Percentiles rank a stretch among this genome's conserved stretches.
phyloP scores from a whole-genome alignment of 1,140 invertebrate genomes.

The Orchesella cincta region DNA sequence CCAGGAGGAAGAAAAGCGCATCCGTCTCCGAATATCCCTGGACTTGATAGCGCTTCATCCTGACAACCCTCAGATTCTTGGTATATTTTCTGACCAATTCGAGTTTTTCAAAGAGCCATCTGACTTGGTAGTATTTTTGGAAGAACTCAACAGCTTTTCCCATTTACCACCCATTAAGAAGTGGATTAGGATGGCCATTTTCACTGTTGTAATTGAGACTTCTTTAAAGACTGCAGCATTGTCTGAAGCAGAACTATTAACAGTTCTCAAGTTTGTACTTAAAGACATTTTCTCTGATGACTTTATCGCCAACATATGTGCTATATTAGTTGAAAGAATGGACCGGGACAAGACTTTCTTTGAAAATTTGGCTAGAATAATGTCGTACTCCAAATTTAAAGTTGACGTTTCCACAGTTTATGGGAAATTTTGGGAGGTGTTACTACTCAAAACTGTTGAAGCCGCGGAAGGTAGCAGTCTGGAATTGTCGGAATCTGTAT shows the following conservation, averaged over 20 bases:
- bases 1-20: slow-evolving; percentile 4
- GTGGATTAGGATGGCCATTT: slow-evolving; percentile 6
- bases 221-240: not conserved
- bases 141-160: not conserved
- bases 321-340: not conserved
- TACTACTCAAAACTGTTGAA: slow-evolving; percentile 14
- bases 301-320: not conserved
- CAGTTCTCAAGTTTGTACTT: slow-evolving; percentile 20
- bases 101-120: slow-evolving; percentile 9
- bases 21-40: not conserved
- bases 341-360: slow-evolving; percentile 6
- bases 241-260: not conserved
- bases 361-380: not conserved
- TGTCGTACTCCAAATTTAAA: slow-evolving; percentile 17
- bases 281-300: not conserved
- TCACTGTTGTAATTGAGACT: slow-evolving; percentile 1
- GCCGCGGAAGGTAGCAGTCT: not conserved
- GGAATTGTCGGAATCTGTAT: slow-evolving; percentile 11
- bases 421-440: slow-evolving; percentile 28
- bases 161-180: slow-evolving; percentile 18
- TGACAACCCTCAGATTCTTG: not conserved
- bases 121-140: not conserved
- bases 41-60: not conserved
- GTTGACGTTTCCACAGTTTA: slow-evolving; percentile 30
- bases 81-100: slow-evolving; percentile 26